Evolutionary conservation across 2,888 invertebrate genomes (phyloP).

Genomic region (Coelopa pilipes): DNA sequence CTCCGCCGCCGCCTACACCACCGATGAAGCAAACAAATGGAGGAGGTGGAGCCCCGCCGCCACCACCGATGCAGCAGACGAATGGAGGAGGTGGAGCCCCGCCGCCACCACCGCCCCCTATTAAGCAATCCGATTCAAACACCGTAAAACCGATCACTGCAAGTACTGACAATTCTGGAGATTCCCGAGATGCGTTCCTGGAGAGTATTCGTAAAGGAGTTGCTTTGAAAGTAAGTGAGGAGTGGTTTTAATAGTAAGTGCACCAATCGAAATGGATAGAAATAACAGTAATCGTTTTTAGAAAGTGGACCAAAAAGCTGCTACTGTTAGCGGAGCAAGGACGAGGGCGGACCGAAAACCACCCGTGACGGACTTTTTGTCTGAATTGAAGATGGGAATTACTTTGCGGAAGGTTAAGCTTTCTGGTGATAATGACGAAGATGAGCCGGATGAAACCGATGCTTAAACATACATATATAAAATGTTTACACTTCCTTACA

Average conservation of each 20-base stretch:
- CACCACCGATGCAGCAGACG: not conserved
- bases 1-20: constrained; percentile 33
- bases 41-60: not conserved
- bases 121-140: not conserved
- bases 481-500: not conserved
- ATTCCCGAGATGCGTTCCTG: constrained; percentile 16
- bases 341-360: constrained; percentile 54
- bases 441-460: constrained; percentile 51
- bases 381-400: constrained; percentile 55
- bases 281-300: constrained; percentile 37
- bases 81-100: not conserved
- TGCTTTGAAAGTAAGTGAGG: not conserved
- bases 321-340: constrained; percentile 55
- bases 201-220: constrained; percentile 5
- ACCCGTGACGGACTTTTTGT: constrained; percentile 51
- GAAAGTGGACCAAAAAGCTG: constrained; percentile 58
- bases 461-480: constrained; percentile 52
- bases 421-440: constrained; percentile 51
- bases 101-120: constrained; percentile 22
- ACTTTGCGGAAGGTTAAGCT: constrained; percentile 52
- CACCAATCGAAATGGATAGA: not conserved
- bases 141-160: not conserved
- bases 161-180: not conserved
- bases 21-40: not conserved
- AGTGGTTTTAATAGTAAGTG: not conserved